Conservation (phyloP, 2,888 invertebrate genomes). For the Strigamia maritima region DNA sequence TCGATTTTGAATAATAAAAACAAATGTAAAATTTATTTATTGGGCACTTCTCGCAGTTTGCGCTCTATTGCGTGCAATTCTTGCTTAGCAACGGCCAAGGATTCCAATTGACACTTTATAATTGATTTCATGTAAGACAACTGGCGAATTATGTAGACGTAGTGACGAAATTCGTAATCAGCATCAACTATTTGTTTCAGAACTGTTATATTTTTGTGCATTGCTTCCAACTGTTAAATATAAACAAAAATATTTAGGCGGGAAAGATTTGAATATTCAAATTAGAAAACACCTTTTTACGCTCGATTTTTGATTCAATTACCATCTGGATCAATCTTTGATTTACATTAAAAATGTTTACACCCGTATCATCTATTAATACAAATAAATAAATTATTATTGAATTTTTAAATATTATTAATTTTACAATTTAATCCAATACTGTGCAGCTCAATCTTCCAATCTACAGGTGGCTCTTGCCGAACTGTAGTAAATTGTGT, state of each 20-base stretch:
- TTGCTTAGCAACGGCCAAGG: conserved; percentile 26
- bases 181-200: conserved; percentile 35
- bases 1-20: too few relatives aligned
- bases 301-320: conserved; percentile 23
- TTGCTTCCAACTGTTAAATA: background rate
- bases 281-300: conserved; percentile 28
- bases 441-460: conserved; percentile 13
- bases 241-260: background rate
- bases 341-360: conserved; percentile 25
- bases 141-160: conserved; percentile 26
- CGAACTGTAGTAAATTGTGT: conserved; percentile 26
- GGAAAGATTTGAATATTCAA: background rate
- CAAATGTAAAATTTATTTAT: too few relatives aligned
- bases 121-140: conserved; percentile 29
- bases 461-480: conserved; percentile 16
- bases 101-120: conserved; percentile 35
- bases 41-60: conserved; percentile 20
- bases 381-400: too few relatives aligned
- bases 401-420: background rate
- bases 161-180: conserved; percentile 21
- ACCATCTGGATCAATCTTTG: conserved; percentile 35
- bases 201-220: conserved; percentile 34
- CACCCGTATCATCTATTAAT: conserved; percentile 32
- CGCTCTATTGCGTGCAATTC: conserved; percentile 28
- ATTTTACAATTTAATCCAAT: conserved; percentile 16